Base-by-base conservation (phyloP, 2,888 invertebrate genomes). In the Osmoderma eremita region DNA sequence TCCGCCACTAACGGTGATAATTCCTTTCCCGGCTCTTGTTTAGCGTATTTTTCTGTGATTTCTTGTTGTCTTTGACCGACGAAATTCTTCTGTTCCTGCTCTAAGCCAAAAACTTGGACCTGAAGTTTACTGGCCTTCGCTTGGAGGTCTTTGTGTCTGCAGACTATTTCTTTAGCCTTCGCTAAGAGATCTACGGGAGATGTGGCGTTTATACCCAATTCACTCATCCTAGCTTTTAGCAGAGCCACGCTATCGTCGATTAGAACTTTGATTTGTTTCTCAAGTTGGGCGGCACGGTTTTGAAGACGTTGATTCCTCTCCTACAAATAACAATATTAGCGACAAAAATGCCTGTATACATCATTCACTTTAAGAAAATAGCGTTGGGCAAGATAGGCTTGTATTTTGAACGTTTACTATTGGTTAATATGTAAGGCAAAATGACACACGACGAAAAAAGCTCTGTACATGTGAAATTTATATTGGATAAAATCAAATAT, bases 201-300 rank as follows among this genome's bases (percentile, higher is more conserved):
- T 64, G 88, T 91, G 15, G 93, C 93, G 82, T 92, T 92, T 70
- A 97, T 95, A 69, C 94, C 95, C 73, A 98, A 85, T 83, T 97
- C 97, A 75, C 90, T 91, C 91, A 97, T 93, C 70, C 97, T 88
- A 49, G 92, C 91, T 81, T 95, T 94, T 42, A 97, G 84, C 73
- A 96, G 84, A 24, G 91, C 91, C 13, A 96, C 94, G 78, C 97
- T 95, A 80, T 97, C 97, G 76, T 93, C 93, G 72, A 96, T 95
- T 70, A 98, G 84, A 68, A 94, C 92, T 80, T 91, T 92, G 71
- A 97, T 95, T 85, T 97, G 95, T 80, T 95, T 95, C 78, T 97
- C 95, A 74, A 97, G 84, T 81, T 95, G 94, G n/a, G 91, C 91
- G 48, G 93, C 92, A 67, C 95, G 88, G 65, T 90, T 91, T 81